Evolutionary conservation across 1,140 invertebrate genomes (phyloP).

Genomic region (Acromyrmex charruanus): DNA sequence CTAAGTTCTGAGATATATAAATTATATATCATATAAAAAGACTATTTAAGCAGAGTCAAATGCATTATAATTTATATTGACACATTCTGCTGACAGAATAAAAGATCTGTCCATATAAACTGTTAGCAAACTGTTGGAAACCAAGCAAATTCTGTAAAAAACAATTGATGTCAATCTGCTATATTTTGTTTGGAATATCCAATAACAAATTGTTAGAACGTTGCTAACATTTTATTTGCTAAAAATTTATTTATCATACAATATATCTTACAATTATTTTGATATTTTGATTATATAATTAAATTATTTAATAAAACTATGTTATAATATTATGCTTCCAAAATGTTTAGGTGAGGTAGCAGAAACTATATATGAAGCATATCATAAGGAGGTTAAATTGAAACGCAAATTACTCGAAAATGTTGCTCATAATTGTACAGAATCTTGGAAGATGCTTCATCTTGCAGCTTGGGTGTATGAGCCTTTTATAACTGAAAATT

Average conservation of each 20-base stretch:
- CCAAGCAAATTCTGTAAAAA: no score
- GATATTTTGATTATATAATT: no score
- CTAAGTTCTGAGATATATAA: background rate
- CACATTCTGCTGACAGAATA: background rate
- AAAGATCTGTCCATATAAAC: background rate
- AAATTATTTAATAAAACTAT: background rate
- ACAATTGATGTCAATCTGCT: background rate
- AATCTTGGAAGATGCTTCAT: conserved; percentile 78
- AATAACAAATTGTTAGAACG: background rate
- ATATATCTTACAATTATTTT: background rate
- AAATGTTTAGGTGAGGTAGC: conserved; percentile 70
- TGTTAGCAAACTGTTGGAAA: no score
- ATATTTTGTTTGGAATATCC: no score
- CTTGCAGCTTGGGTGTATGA: conserved; percentile 80
- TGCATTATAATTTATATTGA: background rate
- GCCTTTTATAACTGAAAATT: conserved; percentile 72
- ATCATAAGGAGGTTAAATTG: conserved; percentile 72
- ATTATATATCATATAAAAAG: background rate
- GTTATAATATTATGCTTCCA: conserved; percentile 15
- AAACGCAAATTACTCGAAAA: conserved; percentile 79
- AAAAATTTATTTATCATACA: background rate
- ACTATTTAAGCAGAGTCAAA: no score
- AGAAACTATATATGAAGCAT: conserved; percentile 74
- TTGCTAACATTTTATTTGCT: background rate
- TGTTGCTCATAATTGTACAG: conserved; percentile 76